These are phyloP conservation scores for Cyprinella venusta DNA, from an alignment of 2,797 vertebrate genomes.

Conservation along the genomic window DNA sequence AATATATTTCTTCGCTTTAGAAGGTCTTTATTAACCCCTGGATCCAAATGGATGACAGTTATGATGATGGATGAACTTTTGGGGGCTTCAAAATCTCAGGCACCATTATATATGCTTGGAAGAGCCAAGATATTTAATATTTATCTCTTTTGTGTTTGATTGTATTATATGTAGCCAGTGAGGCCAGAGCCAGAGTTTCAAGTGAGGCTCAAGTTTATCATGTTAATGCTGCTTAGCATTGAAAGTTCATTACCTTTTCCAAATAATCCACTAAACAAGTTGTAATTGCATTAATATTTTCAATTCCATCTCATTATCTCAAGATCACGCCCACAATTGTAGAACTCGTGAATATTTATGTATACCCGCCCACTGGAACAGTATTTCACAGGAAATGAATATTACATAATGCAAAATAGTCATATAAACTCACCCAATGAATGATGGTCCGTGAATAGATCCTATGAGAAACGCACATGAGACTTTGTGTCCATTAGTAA, in stretches of 20 bases:
- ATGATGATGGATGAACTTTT: too few species aligned
- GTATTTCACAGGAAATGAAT: background rate
- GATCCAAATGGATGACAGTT: too few species aligned
- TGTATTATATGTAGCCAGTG: background rate
- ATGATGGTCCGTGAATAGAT: constrained; percentile 58
- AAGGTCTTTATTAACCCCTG: too few species aligned
- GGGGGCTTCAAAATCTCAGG: too few species aligned
- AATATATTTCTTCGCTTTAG: too few species aligned
- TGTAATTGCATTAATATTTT: background rate
- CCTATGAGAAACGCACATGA: constrained; percentile 63
- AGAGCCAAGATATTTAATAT: too few species aligned
- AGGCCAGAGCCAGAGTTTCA: too few species aligned
- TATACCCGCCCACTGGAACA: background rate
- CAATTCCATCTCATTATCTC: background rate
- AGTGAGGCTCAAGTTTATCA: too few species aligned
- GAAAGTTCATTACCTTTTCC: background rate
- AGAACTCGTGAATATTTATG: too few species aligned
- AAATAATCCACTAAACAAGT: background rate
- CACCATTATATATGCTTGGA: too few species aligned
- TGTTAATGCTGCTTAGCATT: background rate
- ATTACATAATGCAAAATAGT: background rate
- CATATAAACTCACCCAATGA: constrained; percentile 61
- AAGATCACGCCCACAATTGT: background rate
- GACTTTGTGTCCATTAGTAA: constrained; percentile 63
- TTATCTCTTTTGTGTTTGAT: background rate